Conservation (phyloP, 2,113 vertebrate genomes). For the Anguilla japonica region DNA sequence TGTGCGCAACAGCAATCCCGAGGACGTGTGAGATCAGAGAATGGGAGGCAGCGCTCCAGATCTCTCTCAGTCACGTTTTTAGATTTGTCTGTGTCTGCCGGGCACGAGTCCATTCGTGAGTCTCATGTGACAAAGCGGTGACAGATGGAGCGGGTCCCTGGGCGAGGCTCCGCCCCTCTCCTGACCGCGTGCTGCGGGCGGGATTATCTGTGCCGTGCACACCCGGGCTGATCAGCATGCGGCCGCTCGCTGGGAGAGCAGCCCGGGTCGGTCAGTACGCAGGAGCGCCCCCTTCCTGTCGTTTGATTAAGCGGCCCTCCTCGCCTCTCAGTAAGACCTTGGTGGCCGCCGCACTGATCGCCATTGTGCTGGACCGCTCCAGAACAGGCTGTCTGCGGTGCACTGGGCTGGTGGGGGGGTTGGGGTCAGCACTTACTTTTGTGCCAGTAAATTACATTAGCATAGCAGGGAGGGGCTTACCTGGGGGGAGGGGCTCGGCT, state of each 20-base stretch:
- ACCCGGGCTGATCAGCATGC: neutral
- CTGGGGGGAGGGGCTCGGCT: too few species aligned
- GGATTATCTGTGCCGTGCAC: neutral
- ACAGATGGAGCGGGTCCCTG: conserved; percentile 7
- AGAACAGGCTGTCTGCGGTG: neutral
- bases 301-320: neutral
- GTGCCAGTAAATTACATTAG: neutral
- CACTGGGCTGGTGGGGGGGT: neutral
- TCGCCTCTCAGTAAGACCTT: neutral
- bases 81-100: conserved; percentile 21
- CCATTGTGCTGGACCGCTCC: neutral
- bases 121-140: conserved; percentile 19
- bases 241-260: neutral
- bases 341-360: neutral
- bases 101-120: conserved; percentile 25
- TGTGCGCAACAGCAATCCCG: neutral
- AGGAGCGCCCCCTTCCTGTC: neutral
- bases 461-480: neutral
- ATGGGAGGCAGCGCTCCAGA: neutral
- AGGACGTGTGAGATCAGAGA: neutral
- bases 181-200: neutral
- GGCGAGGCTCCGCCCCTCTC: neutral
- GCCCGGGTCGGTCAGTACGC: neutral
- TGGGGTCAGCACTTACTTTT: neutral
- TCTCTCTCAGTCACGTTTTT: conserved; percentile 28